Evolutionary conservation across 2,888 invertebrate genomes (phyloP).

Genomic region (Drosophila melanosoma): DNA sequence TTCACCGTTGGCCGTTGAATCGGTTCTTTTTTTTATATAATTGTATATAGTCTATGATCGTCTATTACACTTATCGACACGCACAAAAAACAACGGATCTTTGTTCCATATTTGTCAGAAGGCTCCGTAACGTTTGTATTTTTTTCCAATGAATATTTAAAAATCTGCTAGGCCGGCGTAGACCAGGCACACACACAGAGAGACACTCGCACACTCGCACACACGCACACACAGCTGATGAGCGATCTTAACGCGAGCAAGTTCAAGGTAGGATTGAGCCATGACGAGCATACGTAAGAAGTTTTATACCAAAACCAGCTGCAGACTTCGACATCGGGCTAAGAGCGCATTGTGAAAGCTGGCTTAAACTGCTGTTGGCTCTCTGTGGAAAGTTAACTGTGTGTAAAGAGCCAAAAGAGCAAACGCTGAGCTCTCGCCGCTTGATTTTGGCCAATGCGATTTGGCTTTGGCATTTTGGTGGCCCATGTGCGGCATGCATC

Average conservation of each 20-base stretch:
- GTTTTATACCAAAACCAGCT: slow-evolving; percentile 82
- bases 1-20: slow-evolving; percentile 42
- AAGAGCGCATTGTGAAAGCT: slow-evolving; percentile 75
- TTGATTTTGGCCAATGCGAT: slow-evolving; percentile 10
- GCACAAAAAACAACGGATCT: slow-evolving; percentile 67
- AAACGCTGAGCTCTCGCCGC: slow-evolving; percentile 5
- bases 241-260: slow-evolving; percentile 82
- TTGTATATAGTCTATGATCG: slow-evolving; percentile 6
- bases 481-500: slow-evolving; percentile 42
- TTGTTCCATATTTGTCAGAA: slow-evolving; percentile 68
- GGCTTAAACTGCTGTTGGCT: slow-evolving; percentile 37
- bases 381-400: slow-evolving; percentile 62
- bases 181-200: slow-evolving; percentile 8
- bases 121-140: slow-evolving; percentile 2
- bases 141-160: slow-evolving; percentile 14
- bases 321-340: slow-evolving; percentile 4
- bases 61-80: slow-evolving; percentile 67
- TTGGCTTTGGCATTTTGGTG: slow-evolving; percentile 32
- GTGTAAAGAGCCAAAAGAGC: slow-evolving; percentile 59
- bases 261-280: slow-evolving; percentile 85
- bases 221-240: not conserved
- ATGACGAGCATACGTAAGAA: slow-evolving; percentile 85
- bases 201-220: not conserved
- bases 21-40: not conserved
- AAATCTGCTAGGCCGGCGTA: slow-evolving; percentile 46